Percentiles rank a stretch among this genome's conserved stretches.
phyloP scores from a whole-genome alignment of 2,888 invertebrate genomes.

The Pherbina coryleti region DNA sequence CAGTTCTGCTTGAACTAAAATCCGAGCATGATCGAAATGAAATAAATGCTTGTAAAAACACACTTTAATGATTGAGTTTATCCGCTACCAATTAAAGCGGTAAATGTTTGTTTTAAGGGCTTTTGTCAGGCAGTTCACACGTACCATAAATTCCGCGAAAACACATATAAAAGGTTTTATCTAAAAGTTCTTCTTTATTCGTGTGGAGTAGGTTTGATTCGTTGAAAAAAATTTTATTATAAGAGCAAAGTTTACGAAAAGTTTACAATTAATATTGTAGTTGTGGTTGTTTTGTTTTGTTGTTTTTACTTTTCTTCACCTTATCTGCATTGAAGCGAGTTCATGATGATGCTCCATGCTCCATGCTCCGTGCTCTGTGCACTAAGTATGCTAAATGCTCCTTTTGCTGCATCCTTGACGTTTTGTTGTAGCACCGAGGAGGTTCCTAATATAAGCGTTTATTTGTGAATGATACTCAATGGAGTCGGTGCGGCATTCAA shows the following conservation, averaged over 20 bases:
- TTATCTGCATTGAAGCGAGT: conserved; percentile 15
- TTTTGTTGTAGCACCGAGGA: not conserved
- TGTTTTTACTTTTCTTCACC: conserved; percentile 6
- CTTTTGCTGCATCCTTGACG: not conserved
- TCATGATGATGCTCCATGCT: not conserved
- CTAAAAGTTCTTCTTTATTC: too few species aligned
- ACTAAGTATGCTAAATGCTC: not conserved
- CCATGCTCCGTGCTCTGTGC: not conserved
- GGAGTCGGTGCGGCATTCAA: conserved; percentile 42
- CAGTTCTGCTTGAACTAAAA: too few species aligned
- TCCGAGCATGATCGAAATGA: too few species aligned
- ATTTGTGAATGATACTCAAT: conserved; percentile 58
- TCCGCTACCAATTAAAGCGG: too few species aligned
- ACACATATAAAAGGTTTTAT: too few species aligned
- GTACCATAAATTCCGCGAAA: too few species aligned
- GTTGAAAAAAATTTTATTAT: not conserved
- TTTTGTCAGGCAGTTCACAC: too few species aligned
- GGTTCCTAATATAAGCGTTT: conserved; percentile 59
- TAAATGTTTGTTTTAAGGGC: too few species aligned
- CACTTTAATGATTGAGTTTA: too few species aligned
- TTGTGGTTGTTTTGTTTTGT: not conserved
- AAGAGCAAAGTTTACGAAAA: too few species aligned
- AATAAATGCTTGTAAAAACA: too few species aligned
- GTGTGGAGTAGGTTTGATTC: not conserved
- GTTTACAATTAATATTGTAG: not conserved